These are phyloP conservation scores for Hippocampus kuda DNA, from an alignment of 2,797 vertebrate genomes.

Conservation along the genomic window DNA sequence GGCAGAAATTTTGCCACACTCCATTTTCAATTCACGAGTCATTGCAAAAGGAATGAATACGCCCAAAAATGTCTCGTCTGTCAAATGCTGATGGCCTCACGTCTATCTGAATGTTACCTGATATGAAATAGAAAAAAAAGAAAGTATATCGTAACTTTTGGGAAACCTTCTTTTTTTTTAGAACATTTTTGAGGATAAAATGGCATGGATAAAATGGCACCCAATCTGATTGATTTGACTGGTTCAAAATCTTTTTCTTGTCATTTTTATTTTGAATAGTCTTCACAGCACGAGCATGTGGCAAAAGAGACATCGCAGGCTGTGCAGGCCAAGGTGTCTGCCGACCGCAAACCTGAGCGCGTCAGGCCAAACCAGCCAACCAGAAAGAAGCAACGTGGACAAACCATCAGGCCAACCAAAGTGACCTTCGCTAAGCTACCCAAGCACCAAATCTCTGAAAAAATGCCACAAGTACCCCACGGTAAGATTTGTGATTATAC, in stretches of 20 bases:
- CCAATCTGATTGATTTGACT: no score
- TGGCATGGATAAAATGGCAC: no score
- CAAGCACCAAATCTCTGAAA: constrained; percentile 19
- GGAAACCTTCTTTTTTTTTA: no score
- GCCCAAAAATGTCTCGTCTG: no score
- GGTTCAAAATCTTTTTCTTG: neutral
- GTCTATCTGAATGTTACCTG: no score
- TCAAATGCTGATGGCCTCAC: no score
- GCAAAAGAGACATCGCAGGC: constrained; percentile 56
- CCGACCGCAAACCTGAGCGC: constrained; percentile 66
- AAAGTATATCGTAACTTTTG: no score
- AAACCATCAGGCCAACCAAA: constrained; percentile 35
- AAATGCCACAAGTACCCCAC: constrained; percentile 13
- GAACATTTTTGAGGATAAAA: no score
- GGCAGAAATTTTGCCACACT: no score
- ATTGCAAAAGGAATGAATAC: no score
- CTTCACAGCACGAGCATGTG: constrained; percentile 59
- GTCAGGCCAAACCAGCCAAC: constrained; percentile 44
- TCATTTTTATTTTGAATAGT: neutral
- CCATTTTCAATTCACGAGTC: no score
- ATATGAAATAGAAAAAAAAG: no score
- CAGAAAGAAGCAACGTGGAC: constrained; percentile 49
- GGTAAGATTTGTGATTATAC: constrained; percentile 27
- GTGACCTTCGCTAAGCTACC: constrained; percentile 23
- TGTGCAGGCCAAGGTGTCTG: constrained; percentile 67